Base-by-base conservation (phyloP, 2,113 vertebrate genomes). In the Puntigrus tetrazona region DNA sequence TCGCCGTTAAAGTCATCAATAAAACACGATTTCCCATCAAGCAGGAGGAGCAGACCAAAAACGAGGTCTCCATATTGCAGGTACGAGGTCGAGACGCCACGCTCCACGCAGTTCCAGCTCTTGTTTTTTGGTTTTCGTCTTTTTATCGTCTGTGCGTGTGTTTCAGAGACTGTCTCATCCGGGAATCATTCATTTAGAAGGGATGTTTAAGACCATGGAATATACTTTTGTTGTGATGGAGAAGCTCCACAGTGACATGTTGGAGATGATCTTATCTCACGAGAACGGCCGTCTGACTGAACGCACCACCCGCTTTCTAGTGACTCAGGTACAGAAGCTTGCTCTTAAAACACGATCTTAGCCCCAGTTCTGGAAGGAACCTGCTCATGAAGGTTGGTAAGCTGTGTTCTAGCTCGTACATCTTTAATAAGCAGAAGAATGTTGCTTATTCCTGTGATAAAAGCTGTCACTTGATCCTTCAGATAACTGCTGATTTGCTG, bases 1-100 rank as follows among this genome's bases (percentile, higher is more conserved):
- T 96, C 27, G 96, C 96, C 0, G 91, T 97, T 9, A 97, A 97
- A 72, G 95, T 96, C 87, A 96, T 97, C 0, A 95, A 96, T 90
- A 97, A 97, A 85, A 93, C 94, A 2, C 94, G 95, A 0, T 97
- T 97, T 84, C 95, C 95, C 52, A 92, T 91, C 82, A 94, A 94
- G 70, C 95, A 95, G 41, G 94, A 96, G 85, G 90, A 89, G 22
- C 96, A 96, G 90, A 93, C 96, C 80, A 94, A 94, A 88, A 97
- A 96, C 0, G 96, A 97, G 83, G 96, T 94, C 74, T 89, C 93
- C 86, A 96, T 96, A 77, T 72, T 96, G 20, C 95, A 97, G 95
- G 96, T 97, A 0, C 5, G 84, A 22, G 41, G 73, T 55, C 31
- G 47, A 81, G 11, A 61, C 27, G 57, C 4, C n/a, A 59, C 27